phyloP scores from a whole-genome alignment of 2,888 invertebrate species.

The Ophion ventricosus region DNA sequence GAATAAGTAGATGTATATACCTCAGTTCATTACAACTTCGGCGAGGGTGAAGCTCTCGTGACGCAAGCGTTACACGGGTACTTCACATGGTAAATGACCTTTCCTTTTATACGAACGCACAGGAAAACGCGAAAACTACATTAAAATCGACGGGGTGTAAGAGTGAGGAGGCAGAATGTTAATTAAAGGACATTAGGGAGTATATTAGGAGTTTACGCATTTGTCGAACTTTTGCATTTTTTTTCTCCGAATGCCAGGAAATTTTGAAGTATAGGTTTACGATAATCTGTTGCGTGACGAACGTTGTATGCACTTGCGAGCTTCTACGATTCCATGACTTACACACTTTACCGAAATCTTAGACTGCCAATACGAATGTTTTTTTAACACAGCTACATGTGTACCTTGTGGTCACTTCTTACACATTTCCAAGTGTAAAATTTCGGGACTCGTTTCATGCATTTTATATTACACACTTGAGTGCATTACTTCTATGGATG shows the following conservation, averaged over 20 bases:
- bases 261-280: neutral
- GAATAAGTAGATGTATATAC: neutral
- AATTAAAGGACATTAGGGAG: neutral
- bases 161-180: neutral
- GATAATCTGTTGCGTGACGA: neutral
- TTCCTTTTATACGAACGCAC: neutral
- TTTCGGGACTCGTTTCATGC: no score
- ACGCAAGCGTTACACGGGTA: neutral
- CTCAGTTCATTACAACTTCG: constrained; percentile 6
- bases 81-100: neutral
- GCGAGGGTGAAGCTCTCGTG: neutral
- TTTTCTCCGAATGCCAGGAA: neutral
- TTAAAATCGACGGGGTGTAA: constrained; percentile 3
- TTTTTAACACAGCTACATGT: no score
- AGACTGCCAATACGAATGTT: no score
- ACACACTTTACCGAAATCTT: no score
- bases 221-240: neutral
- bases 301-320: no score
- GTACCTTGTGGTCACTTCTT: no score
- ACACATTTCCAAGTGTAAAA: no score
- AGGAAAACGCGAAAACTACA: constrained; percentile 9
- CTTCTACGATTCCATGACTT: no score
- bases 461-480: no score
- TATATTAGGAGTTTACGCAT: neutral
- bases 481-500: no score